phyloP scores from a whole-genome alignment of 2,113 vertebrate species.

The Brevimyrus niger region DNA sequence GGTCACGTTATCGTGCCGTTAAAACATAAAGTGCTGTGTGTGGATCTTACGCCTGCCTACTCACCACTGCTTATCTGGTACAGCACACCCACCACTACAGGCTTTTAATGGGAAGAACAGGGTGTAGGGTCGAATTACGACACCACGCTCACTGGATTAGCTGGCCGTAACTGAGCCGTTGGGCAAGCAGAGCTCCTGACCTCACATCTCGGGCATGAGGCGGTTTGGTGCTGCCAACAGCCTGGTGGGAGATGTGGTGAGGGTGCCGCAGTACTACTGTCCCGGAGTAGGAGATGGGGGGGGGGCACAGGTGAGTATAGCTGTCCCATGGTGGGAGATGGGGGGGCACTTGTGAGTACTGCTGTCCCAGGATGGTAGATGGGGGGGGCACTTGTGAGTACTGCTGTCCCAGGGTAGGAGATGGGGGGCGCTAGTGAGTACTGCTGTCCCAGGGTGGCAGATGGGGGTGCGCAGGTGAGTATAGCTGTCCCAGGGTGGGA shows the following conservation, averaged over 20 bases:
- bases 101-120: background rate
- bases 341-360: background rate
- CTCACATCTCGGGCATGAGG: conserved; percentile 13
- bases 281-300: background rate
- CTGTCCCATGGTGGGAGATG: background rate
- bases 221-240: background rate
- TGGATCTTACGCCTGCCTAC: background rate
- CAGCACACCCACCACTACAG: background rate
- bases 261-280: background rate
- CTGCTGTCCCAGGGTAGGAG: background rate
- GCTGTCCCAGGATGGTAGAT: background rate
- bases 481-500: background rate
- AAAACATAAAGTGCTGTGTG: background rate
- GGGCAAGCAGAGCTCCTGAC: conserved; percentile 13
- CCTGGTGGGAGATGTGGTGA: background rate
- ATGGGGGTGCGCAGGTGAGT: background rate
- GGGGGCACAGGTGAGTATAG: background rate
- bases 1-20: background rate
- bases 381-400: background rate
- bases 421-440: background rate
- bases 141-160: conserved; percentile 21
- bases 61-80: background rate
- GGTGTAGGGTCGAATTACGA: conserved; percentile 27
- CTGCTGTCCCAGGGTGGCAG: background rate
- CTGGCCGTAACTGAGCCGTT: conserved; percentile 23